Conservation (phyloP, 2,797 vertebrate genomes). For the Parauchenoglanis ngamensis region DNA sequence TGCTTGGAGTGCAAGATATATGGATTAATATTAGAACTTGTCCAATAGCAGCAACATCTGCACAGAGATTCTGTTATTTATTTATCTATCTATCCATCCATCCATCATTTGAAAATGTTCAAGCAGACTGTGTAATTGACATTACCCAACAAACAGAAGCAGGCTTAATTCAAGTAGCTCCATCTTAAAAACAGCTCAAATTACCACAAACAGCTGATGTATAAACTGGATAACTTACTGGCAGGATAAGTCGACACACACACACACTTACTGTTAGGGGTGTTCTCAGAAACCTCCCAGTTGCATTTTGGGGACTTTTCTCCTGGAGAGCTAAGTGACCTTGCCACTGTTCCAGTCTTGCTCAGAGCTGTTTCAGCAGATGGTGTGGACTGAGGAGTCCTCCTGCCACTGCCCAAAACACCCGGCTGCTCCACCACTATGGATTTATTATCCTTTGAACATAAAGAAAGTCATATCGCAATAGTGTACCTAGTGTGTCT, state of each 20-base stretch:
- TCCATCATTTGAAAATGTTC: not conserved
- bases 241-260: too few species aligned
- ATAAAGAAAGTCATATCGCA: slow-evolving; percentile 34
- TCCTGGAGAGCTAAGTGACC: slow-evolving; percentile 80
- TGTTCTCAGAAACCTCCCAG: slow-evolving; percentile 90
- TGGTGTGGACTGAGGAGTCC: slow-evolving; percentile 73
- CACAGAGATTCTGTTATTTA: not conserved
- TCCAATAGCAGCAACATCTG: not conserved
- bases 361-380: slow-evolving; percentile 77
- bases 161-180: not conserved
- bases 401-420: slow-evolving; percentile 79
- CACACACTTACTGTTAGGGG: slow-evolving; percentile 77
- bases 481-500: too few species aligned
- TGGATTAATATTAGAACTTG: not conserved
- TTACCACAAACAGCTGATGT: not conserved
- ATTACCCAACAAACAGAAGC: not conserved
- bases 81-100: not conserved
- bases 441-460: slow-evolving; percentile 84
- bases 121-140: not conserved
- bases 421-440: slow-evolving; percentile 92
- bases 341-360: slow-evolving; percentile 75
- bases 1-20: not conserved
- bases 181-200: not conserved
- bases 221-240: not conserved
- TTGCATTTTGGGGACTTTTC: slow-evolving; percentile 90